Base-by-base conservation (phyloP, 1,140 invertebrate genomes). In the Bombus haemorrhoidalis region DNA sequence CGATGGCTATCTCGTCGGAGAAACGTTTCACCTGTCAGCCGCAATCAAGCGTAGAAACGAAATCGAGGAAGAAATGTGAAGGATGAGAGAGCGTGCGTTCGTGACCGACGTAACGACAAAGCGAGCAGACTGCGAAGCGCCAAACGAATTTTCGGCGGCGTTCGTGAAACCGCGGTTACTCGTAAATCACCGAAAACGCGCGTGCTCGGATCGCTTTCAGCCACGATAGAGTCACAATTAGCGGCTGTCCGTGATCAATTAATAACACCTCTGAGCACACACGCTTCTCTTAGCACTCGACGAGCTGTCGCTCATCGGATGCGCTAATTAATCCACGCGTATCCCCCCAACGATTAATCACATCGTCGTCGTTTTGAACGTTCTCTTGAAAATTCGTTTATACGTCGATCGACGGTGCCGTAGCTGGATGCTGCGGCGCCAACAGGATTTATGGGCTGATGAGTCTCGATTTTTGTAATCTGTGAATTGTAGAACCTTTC, bases 181-280 rank as follows among this genome's bases (percentile, higher is more conserved):
- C 78, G 86, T 87, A 90, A 90, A 90, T 90, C 82, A 87, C 86
- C 77, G 80, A 81, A 90, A 81, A 89, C 77, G 32, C 76, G 73
- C 53, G 73, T 47, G 59, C 73, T 28, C 62, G 80, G 66, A 68
- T 86, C 71, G 81, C 73, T 91, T 88, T 82, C 81, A 68, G 41
- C 64, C 71, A 32, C 83, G 89, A 90, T 90, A 86, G 89, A 78
- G 47, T 32, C 79, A 64, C 89, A 87, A 91, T 91, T 91, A 91
- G 86, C 86, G 86, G 74, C 79, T 90, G 89, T 86, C 89, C 71
- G 78, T 83, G 89, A 83, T 87, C 90, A 81, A 90, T 91, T 91
- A 91, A 91, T 91, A 91, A 88, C 89, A 79, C 69, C 82, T 8
- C 39, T 57, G 57, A 69, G 66, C 68, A 62, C 53, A 39, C 62